A percentile compares a stretch with the other conserved stretches of the same genome.
Evolutionary conservation across 2,113 vertebrate genomes (phyloP).

Genomic region (Merops nubicus): DNA sequence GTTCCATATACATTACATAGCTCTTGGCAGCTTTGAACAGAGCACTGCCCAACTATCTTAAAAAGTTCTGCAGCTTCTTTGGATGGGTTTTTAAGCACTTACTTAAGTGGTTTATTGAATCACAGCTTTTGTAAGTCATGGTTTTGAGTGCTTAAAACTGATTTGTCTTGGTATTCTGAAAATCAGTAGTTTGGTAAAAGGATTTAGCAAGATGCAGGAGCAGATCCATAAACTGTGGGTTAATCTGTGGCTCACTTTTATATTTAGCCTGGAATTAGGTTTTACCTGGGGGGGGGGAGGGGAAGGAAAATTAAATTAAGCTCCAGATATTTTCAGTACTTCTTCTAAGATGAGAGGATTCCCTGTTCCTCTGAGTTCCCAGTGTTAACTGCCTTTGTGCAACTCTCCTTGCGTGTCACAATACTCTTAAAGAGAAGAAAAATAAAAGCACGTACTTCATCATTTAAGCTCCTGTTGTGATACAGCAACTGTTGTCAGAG

Average conservation of each 20-base stretch:
- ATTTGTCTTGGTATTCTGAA: background rate
- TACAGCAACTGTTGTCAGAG: constrained; percentile 12
- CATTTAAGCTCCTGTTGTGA: constrained; percentile 35
- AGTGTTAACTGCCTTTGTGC: constrained; percentile 21
- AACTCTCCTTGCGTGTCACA: constrained; percentile 4
- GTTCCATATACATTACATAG: background rate
- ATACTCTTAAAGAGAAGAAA: constrained; percentile 20
- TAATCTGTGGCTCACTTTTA: background rate
- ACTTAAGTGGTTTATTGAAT: background rate
- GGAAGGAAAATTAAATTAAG: background rate
- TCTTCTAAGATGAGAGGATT: constrained; percentile 18
- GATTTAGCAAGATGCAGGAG: background rate
- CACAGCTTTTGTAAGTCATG: background rate
- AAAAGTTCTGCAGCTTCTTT: background rate
- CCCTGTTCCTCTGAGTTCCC: background rate
- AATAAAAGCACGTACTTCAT: background rate
- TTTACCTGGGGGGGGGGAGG: background rate
- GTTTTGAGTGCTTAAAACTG: background rate
- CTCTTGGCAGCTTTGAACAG: background rate
- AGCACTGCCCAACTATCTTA: background rate
- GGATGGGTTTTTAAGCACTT: background rate
- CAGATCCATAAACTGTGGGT: constrained; percentile 21
- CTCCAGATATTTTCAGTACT: constrained; percentile 5
- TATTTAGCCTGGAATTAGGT: background rate
- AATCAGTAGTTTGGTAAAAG: background rate